A percentile compares a stretch with the other conserved stretches of the same genome.
Conservation (phyloP, 2,888 invertebrate species). For the Dicroscelio sp. region DNA sequence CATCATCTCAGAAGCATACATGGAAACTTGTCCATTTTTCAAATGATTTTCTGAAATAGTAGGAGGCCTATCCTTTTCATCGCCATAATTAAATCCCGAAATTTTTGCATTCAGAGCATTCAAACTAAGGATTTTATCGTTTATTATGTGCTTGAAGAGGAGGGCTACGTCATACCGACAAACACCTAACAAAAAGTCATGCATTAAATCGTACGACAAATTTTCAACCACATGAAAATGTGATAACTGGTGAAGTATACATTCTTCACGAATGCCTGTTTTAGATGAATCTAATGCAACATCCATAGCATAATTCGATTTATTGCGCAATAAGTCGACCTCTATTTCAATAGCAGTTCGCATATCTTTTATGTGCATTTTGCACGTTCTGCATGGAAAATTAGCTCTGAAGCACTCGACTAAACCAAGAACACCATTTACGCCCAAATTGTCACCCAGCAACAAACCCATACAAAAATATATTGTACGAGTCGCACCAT, state of each 20-base stretch:
- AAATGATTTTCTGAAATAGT: constrained; percentile 43
- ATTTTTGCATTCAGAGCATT: constrained; percentile 59
- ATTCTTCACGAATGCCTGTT: constrained; percentile 63
- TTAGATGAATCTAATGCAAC: too few species aligned
- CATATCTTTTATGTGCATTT: neutral
- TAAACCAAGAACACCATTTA: constrained; percentile 67
- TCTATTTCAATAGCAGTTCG: neutral
- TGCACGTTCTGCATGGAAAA: constrained; percentile 70
- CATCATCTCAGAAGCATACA: constrained; percentile 71
- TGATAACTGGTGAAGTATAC: constrained; percentile 71
- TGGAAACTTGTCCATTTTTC: neutral
- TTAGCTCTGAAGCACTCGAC: constrained; percentile 69
- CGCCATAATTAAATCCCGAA: constrained; percentile 62
- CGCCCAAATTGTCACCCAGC: constrained; percentile 55
- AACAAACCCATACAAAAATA: constrained; percentile 38
- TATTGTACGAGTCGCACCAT: neutral
- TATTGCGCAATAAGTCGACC: neutral
- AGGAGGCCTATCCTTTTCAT: constrained; percentile 70
- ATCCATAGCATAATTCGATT: neutral
- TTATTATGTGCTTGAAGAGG: constrained; percentile 56
- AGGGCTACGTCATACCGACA: constrained; percentile 61
- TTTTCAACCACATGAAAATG: constrained; percentile 41
- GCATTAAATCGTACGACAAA: constrained; percentile 74
- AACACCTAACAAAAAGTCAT: constrained; percentile 70
- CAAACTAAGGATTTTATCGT: neutral